These are phyloP conservation scores for Caenorhabditis panamensis DNA, from an alignment of 2,888 invertebrate genomes.

Conservation along the genomic window DNA sequence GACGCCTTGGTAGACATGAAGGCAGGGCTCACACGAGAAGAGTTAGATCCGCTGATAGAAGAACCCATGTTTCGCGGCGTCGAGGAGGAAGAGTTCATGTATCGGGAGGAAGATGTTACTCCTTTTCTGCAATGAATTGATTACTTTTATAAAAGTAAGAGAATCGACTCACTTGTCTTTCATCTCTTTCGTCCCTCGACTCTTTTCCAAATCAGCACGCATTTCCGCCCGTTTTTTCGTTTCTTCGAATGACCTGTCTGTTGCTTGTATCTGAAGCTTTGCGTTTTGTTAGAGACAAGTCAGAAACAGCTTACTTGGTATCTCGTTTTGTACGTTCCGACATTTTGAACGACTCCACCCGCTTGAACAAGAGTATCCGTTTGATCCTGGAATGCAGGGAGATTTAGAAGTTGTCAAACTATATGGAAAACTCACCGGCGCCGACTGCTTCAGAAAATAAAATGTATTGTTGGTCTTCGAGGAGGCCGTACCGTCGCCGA, in stretches of 20 bases:
- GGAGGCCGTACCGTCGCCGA: slow-evolving; percentile 55
- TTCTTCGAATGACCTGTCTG: slow-evolving; percentile 77
- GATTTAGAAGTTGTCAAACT: not conserved
- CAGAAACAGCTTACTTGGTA: slow-evolving; percentile 56
- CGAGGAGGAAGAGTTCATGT: slow-evolving; percentile 40
- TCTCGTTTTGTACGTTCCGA: slow-evolving; percentile 56
- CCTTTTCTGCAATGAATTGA: slow-evolving; percentile 17
- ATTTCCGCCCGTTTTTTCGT: slow-evolving; percentile 75
- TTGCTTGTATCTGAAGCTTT: slow-evolving; percentile 76
- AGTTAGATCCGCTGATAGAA: slow-evolving; percentile 20
- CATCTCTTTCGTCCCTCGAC: slow-evolving; percentile 74
- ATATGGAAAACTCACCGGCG: slow-evolving; percentile 37
- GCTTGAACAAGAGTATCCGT: slow-evolving; percentile 60
- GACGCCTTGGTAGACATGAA: slow-evolving; percentile 44
- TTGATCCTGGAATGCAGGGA: slow-evolving; percentile 41
- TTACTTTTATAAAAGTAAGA: not conserved
- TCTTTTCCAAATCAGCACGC: slow-evolving; percentile 74
- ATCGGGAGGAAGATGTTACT: slow-evolving; percentile 28
- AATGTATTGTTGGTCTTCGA: slow-evolving; percentile 56
- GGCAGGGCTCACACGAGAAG: slow-evolving; percentile 55
- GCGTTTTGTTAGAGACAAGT: no score
- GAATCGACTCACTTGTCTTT: slow-evolving; percentile 37
- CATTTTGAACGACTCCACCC: slow-evolving; percentile 53
- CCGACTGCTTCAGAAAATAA: slow-evolving; percentile 51
- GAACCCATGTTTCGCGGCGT: slow-evolving; percentile 47